These are phyloP conservation scores for Epirrita christyi DNA, from an alignment of 2,888 invertebrate genomes.

Conservation along the genomic window DNA sequence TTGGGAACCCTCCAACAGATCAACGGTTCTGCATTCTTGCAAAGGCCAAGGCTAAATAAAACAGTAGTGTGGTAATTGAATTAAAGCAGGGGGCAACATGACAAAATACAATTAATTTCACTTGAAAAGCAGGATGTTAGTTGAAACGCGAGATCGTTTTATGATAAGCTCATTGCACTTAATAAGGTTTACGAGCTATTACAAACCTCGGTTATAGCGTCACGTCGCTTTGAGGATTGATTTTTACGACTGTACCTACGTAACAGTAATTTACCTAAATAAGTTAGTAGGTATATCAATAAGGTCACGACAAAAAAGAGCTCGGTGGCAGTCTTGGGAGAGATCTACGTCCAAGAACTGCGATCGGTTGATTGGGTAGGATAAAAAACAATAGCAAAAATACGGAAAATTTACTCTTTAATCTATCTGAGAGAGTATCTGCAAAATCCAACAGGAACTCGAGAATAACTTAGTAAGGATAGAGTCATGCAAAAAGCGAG, in stretches of 20 bases:
- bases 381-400: too few relatives aligned
- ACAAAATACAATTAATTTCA: constrained; percentile 69
- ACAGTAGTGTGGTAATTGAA: constrained; percentile 29
- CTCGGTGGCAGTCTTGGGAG: not conserved
- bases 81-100: constrained; percentile 48
- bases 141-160: constrained; percentile 55
- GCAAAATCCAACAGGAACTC: constrained; percentile 35
- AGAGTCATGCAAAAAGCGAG: constrained; percentile 66
- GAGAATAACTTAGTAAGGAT: constrained; percentile 43
- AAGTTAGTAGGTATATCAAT: constrained; percentile 11
- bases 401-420: not conserved
- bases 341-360: not conserved
- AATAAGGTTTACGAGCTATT: constrained; percentile 50
- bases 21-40: constrained; percentile 24
- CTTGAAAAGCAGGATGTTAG: constrained; percentile 65
- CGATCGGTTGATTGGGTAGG: too few relatives aligned
- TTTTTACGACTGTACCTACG: constrained; percentile 32
- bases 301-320: not conserved
- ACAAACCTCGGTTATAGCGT: constrained; percentile 40
- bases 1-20: too few relatives aligned
- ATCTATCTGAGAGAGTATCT: constrained; percentile 3
- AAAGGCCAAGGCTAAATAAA: constrained; percentile 27
- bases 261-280: constrained; percentile 26
- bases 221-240: constrained; percentile 38
- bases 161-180: constrained; percentile 54